Base-by-base conservation (phyloP, 2,113 vertebrate genomes). In the Nothobranchius kuhntae region DNA sequence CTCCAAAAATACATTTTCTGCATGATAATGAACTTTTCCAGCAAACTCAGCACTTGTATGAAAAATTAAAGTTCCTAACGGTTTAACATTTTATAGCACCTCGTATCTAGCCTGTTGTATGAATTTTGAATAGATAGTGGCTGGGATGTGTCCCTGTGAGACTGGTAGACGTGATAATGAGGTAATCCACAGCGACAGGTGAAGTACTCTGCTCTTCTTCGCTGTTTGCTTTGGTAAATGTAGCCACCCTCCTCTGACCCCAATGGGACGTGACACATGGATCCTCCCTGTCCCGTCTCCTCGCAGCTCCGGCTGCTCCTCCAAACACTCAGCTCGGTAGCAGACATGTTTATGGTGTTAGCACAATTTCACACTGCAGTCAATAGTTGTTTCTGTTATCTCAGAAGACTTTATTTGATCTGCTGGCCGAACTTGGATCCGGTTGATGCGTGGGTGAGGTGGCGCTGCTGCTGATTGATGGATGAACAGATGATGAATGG, bases 241-340 rank as follows among this genome's bases (percentile, higher is more conserved):
- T 86, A 83, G 71, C 67, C 40, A 30, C 83, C 66, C 61, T 88
- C 17, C 7, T 65, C 71, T 89, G 89, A 89, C 87, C 90, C 84
- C 89, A 90, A 90, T 90, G 86, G 85, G 89, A 90, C 75, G 42
- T 89, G 90, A 90, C 89, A 91, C 78, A 60, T 75, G 69, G 78
- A 78, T 78, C 75, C 70, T 66, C 84, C 56, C 71, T 57, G 74
- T 80, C 61, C 72, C 59, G 52, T 71, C 60, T 44, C 71, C 45
- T 74, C 58, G n/a, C 40, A 47, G 66, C 62, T 63, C 48, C 56
- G 5, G 47, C 65, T 77, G 36, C 56, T 68, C 36, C 52, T 72
- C 55, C 61, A 35, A 52, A 60, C 54, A 44, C 53, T 65, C 52
- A 36, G 51, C 12, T 44, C 10, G 1, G 44, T 50, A 44, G 38